Conservation (phyloP, 2,113 vertebrate species). For the Rhagologus leucostigma region DNA sequence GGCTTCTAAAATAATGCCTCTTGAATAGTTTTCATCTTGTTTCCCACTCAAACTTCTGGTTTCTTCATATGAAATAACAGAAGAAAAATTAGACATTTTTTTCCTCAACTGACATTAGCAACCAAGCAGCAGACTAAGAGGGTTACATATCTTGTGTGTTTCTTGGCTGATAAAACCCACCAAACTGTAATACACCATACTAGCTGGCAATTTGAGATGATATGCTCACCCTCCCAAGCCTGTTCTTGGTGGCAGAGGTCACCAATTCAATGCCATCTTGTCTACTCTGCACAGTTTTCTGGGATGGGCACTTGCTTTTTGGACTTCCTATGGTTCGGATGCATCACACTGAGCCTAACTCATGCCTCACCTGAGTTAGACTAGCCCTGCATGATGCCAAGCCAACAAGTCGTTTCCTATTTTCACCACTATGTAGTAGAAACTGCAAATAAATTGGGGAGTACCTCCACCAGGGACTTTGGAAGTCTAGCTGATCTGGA, state of each 20-base stretch:
- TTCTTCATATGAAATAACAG: background rate
- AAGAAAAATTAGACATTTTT: background rate
- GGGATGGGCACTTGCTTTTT: background rate
- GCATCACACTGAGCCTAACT: background rate
- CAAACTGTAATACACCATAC: background rate
- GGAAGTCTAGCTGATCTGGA: background rate
- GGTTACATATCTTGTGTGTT: background rate
- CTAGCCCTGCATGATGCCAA: background rate
- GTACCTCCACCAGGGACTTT: rapidly evolving
- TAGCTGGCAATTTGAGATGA: background rate
- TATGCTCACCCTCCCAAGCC: background rate
- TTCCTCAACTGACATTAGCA: background rate
- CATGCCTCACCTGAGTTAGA: background rate
- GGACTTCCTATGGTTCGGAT: background rate
- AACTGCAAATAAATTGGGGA: background rate
- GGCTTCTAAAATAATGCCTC: background rate
- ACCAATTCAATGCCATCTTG: background rate
- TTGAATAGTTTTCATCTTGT: background rate
- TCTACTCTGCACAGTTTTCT: background rate
- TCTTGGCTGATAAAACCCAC: background rate
- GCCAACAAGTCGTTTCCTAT: background rate
- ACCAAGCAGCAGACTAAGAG: background rate
- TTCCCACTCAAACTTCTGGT: background rate
- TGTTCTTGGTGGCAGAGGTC: background rate
- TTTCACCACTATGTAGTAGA: background rate